Evolutionary conservation across 2,113 vertebrate species (phyloP).

Genomic region (Vanacampus margaritifer): DNA sequence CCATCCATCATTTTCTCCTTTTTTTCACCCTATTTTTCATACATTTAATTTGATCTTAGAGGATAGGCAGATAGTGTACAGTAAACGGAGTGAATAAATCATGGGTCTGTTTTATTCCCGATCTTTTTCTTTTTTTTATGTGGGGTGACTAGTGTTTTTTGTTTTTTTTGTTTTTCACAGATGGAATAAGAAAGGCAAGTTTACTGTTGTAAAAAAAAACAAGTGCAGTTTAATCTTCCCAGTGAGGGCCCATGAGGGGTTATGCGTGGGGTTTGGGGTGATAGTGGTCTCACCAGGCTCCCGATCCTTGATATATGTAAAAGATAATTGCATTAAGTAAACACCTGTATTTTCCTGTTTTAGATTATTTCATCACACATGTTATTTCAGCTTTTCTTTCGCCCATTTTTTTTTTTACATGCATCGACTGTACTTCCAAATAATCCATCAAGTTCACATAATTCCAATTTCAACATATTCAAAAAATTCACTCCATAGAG

Average conservation of each 20-base stretch:
- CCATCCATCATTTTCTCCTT: neutral
- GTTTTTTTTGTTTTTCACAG: conserved; percentile 27
- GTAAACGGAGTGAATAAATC: conserved; percentile 75
- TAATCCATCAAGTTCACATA: no score
- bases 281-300: neutral
- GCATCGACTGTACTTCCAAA: no score
- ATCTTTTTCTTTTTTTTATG: conserved; percentile 1
- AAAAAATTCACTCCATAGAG: no score
- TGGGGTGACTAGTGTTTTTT: conserved; percentile 36
- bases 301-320: conserved; percentile 32
- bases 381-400: no score
- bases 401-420: no score
- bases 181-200: conserved; percentile 37
- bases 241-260: conserved; percentile 42
- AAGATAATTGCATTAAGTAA: conserved; percentile 26
- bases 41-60: conserved; percentile 74
- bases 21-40: conserved; percentile 41
- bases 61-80: conserved; percentile 59
- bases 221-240: conserved; percentile 64
- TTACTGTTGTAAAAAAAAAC: conserved; percentile 61
- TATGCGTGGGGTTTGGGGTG: conserved; percentile 9
- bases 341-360: conserved; percentile 33
- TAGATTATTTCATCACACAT: conserved; percentile 16
- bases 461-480: no score
- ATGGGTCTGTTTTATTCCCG: conserved; percentile 42